Evolutionary conservation across 2,113 vertebrate species (phyloP), one percentile per base, ranked within the genome.

Genomic region (Xyrauchen texanus): DNA sequence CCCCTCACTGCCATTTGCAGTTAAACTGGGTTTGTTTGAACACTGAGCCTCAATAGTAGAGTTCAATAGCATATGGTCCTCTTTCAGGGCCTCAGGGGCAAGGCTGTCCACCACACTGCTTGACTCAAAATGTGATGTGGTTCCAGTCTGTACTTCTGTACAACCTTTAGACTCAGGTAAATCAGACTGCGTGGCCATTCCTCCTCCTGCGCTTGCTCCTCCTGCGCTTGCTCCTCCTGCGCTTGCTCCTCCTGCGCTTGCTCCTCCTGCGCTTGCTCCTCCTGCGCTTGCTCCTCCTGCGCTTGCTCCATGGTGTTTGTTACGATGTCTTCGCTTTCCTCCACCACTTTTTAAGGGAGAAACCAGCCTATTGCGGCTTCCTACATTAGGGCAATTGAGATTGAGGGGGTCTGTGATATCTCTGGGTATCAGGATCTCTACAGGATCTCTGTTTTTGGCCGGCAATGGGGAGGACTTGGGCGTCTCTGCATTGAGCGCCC

Each of bases 321-420:
- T 95, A 13, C 96, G 93, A 76, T 97, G 96, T 58, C 95, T 89
- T 68, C 93, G 93, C 34, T 95, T 91, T 66, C 91, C 87, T 5
- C 92, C 90, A 2, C 95, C 89, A 62, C 94, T 88, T 80, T 95
- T 96, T 58, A 90, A 83, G 1, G 95, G 94, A 0, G 95, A 94
- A 6, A 93, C 89, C 64, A 95, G 88, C 7, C 91, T 88, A 71
- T 89, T 93, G 13, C 92, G 89, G 71, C 91, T 89, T 15, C 90
- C 90, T 44, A 91, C 90, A 34, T 90, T 92, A 5, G 94, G 92
- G 5, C 91, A 88, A 79, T 97, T 97, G 82, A 97, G 93, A 90
- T 95, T 96, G 58, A 98, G 91, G 0, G 96, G 96, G 87, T 97
- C 96, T 0, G 95, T 97, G 86, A 97, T 96, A 89, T 98, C 96